Evolutionary conservation across 53 echinoderm and acorn worm genomes (phyloP).

Genomic region (Echinarachnius parma): DNA sequence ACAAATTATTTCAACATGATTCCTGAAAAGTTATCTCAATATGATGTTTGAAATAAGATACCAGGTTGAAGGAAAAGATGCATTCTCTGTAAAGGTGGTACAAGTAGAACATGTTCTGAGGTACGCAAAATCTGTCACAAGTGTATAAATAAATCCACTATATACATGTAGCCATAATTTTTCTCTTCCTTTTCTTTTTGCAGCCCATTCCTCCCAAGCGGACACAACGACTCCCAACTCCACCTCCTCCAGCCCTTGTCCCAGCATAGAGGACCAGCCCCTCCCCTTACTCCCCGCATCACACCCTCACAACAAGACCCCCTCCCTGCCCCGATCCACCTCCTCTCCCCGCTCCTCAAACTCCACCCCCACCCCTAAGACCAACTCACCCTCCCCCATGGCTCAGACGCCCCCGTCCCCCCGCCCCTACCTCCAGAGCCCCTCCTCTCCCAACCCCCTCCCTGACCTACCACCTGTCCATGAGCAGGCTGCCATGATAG

Average conservation of each 20-base stretch:
- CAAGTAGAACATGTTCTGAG: too few relatives aligned
- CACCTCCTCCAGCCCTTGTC: conserved; percentile 28
- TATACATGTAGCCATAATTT: background rate
- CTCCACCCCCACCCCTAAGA: conserved; percentile 35
- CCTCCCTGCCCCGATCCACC: conserved; percentile 32
- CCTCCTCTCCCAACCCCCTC: conserved; percentile 61
- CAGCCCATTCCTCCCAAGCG: conserved; percentile 37
- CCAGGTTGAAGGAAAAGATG: too few relatives aligned
- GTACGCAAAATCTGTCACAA: too few relatives aligned
- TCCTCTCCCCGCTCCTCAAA: conserved; percentile 40
- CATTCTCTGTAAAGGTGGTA: too few relatives aligned
- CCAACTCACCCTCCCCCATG: conserved; percentile 21
- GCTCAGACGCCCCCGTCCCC: conserved; percentile 22
- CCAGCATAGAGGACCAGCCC: conserved; percentile 41
- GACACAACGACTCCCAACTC: conserved; percentile 44
- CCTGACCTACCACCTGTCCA: conserved; percentile 93
- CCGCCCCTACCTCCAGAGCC: conserved; percentile 45
- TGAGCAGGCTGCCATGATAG: conserved; percentile 95
- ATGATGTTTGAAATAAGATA: too few relatives aligned
- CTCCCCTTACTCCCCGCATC: conserved; percentile 37
- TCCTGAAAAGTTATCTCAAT: too few relatives aligned
- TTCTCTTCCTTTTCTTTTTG: background rate
- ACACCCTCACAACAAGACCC: conserved; percentile 24
- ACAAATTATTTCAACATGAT: too few relatives aligned
- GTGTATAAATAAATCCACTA: too few relatives aligned